These are phyloP conservation scores for Tragelaphus imberbis DNA, from an alignment of 2,113 vertebrate genomes.

Conservation along the genomic window DNA sequence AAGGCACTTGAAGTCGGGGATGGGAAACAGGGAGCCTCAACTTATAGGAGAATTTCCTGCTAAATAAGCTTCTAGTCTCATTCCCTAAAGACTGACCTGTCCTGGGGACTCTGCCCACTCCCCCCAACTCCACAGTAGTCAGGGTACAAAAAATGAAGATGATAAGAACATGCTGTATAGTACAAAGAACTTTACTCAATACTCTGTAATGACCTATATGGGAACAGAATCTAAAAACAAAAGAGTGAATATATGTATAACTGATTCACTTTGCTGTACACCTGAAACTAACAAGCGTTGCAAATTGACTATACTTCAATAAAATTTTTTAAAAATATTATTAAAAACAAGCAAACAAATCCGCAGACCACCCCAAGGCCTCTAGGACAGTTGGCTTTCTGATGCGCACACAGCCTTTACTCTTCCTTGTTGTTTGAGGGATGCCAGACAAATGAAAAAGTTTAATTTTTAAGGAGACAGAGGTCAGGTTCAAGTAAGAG, in stretches of 20 bases:
- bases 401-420: background rate
- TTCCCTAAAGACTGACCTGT: background rate
- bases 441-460: background rate
- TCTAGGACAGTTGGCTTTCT: background rate
- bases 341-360: background rate
- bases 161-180: background rate
- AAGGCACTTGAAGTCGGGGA: background rate
- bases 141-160: background rate
- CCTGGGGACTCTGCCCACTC: background rate
- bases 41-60: background rate
- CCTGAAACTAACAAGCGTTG: background rate
- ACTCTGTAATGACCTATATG: background rate
- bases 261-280: background rate
- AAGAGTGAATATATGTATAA: background rate
- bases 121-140: background rate
- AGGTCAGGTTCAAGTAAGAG: background rate
- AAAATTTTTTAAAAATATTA: background rate
- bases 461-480: background rate
- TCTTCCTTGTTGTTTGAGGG: background rate
- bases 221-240: background rate
- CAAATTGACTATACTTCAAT: background rate
- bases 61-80: background rate
- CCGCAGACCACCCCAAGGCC: background rate
- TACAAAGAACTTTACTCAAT: background rate
- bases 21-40: background rate